Evolutionary conservation across 1,140 invertebrate species (phyloP).

Genomic region (Apocrypta bakeri): DNA sequence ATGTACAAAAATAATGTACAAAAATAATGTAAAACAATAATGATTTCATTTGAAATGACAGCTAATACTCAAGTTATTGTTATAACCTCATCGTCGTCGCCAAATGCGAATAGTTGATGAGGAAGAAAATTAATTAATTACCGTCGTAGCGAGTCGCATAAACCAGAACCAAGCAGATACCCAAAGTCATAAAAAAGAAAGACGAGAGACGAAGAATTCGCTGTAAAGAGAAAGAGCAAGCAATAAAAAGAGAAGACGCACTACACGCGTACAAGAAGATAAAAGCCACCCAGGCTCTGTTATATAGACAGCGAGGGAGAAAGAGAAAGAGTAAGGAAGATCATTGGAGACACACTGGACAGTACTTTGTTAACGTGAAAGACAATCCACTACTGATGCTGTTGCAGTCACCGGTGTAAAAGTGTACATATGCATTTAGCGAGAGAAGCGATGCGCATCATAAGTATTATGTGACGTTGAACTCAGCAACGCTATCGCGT

Average conservation of each 20-base stretch:
- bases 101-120: conserved; percentile 29
- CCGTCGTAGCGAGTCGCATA: not conserved
- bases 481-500: not conserved
- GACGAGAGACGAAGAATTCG: not conserved
- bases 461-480: conserved; percentile 3
- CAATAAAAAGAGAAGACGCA: conserved; percentile 36
- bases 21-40: no score
- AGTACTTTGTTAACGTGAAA: conserved; percentile 47
- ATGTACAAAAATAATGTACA: no score
- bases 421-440: not conserved
- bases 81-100: no score
- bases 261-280: conserved; percentile 23
- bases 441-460: conserved; percentile 5
- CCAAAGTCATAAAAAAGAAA: conserved; percentile 41
- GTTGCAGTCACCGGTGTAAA: conserved; percentile 38
- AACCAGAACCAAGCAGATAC: not conserved
- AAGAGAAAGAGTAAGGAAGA: not conserved
- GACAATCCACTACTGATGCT: conserved; percentile 38
- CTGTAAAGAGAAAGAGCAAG: conserved; percentile 8
- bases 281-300: conserved; percentile 41
- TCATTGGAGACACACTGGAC: conserved; percentile 29
- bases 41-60: no score
- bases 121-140: conserved; percentile 45
- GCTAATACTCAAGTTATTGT: no score
- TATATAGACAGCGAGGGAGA: not conserved